Percentiles rank a stretch among this genome's conserved stretches.
Evolutionary conservation across 2,113 vertebrate species (phyloP).

Genomic region (Tenrec ecaudatus): DNA sequence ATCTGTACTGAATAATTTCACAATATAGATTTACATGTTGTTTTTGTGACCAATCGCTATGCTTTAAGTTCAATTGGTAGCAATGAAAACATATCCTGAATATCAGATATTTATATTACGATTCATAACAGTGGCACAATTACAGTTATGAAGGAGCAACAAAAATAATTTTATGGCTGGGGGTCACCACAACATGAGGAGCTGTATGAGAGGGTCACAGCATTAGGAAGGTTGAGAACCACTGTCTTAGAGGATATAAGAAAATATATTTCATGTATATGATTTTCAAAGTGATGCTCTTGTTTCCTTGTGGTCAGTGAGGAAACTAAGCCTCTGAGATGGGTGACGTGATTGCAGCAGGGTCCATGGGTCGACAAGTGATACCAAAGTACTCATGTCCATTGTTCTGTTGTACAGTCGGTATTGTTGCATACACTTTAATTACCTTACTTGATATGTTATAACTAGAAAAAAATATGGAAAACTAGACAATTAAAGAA

Average conservation of each 20-base stretch:
- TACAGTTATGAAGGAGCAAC: no score
- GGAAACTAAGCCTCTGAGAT: not conserved
- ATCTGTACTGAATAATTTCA: no score
- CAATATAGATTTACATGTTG: no score
- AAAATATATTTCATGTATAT: not conserved
- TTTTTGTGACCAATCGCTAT: no score
- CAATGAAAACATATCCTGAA: no score
- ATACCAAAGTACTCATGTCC: not conserved
- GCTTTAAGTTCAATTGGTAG: not conserved
- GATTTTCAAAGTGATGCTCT: not conserved
- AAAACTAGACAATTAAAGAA: not conserved
- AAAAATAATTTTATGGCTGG: no score
- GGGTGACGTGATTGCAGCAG: not conserved
- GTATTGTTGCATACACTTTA: not conserved
- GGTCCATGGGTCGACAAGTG: not conserved
- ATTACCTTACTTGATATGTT: not conserved
- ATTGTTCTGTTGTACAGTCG: not conserved
- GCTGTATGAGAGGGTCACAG: no score
- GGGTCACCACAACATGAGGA: no score
- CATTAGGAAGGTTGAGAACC: not conserved
- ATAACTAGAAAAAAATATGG: not conserved
- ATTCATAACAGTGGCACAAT: no score
- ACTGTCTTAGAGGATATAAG: conserved; percentile 4
- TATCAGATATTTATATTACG: no score
- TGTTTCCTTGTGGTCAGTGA: not conserved